phyloP scores from a whole-genome alignment of 1,140 invertebrate species.

The Drosophila nebulosa region DNA sequence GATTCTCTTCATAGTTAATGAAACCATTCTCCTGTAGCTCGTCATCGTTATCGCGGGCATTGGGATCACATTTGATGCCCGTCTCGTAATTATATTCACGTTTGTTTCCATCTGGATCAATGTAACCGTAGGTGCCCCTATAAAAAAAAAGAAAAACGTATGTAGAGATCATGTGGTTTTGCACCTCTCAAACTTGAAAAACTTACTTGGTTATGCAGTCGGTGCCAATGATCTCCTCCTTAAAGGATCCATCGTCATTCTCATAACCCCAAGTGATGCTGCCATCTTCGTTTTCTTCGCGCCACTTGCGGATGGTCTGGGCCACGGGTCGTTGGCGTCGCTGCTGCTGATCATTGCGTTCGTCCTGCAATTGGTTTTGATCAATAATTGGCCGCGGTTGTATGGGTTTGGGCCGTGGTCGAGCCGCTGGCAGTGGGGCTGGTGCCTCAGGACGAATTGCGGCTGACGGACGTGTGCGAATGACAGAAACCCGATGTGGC shows the following conservation, averaged over 20 bases:
- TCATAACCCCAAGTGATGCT: slow-evolving; percentile 93
- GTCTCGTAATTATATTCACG: slow-evolving; percentile 88
- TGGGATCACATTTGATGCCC: slow-evolving; percentile 86
- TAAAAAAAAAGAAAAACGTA: neutral
- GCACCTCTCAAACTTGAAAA: neutral
- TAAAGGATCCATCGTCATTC: slow-evolving; percentile 87
- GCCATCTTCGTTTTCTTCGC: slow-evolving; percentile 90
- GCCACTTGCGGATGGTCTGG: slow-evolving; percentile 88
- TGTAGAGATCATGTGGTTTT: neutral
- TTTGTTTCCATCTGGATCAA: slow-evolving; percentile 89
- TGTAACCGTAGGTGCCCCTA: slow-evolving; percentile 91
- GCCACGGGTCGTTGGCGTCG: slow-evolving; percentile 83
- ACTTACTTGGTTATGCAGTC: slow-evolving; percentile 87
- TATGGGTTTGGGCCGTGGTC: slow-evolving; percentile 67
- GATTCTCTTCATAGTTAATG: slow-evolving; percentile 87
- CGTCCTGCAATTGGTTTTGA: slow-evolving; percentile 67
- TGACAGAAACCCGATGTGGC: slow-evolving; percentile 50
- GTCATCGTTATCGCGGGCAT: slow-evolving; percentile 83
- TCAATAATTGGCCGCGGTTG: slow-evolving; percentile 68
- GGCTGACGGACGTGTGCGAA: slow-evolving; percentile 46
- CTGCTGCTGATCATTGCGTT: slow-evolving; percentile 53
- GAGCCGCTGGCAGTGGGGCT: slow-evolving; percentile 32
- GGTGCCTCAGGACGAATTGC: slow-evolving; percentile 46
- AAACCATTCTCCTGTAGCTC: slow-evolving; percentile 87
- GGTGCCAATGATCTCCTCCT: slow-evolving; percentile 90